Base-by-base conservation (phyloP, 2,113 vertebrate species). In the Chamaea fasciata region DNA sequence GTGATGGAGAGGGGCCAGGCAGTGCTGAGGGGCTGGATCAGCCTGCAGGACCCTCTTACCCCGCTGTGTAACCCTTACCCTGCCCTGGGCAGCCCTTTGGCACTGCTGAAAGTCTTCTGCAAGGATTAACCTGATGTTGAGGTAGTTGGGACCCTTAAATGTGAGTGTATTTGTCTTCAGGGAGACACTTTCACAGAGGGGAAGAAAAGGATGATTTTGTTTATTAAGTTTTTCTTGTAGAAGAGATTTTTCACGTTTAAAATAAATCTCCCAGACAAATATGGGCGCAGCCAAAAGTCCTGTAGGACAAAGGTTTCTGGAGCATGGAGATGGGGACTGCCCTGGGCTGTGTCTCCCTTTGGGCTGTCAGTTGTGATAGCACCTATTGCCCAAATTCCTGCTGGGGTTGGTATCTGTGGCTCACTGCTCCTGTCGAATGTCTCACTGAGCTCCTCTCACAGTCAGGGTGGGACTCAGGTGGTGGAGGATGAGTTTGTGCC, bases 181-280 rank as follows among this genome's bases (percentile, higher is more conserved):
- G 77, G 73, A 70, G 64, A 37, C 5, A 1, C 35, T 69, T 83
- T 27, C 9, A 30, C 0, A 1, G 55, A 31, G 3, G 0, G 12
- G 7, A 4, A 1, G 5, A 20, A 67, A 44, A 50, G 33, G 28
- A 39, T 18, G 21, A 24, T 41, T 69, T 41, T 33, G 8, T 9
- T 30, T 19, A 7, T 7, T 24, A 16, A 1, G 74, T 44, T 77
- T 82, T 76, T 56, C 27, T 46, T 30, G 31, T 39, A 60, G 67
- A 46, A 22, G 1, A 47, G 15, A 12, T n/a, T 76, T 90, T 83
- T 79, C 22, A 17, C 23, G 4, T 26, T 87, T 30, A 42, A 65
- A 68, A 41, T 30, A 77, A 64, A 24, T 42, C 10, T 17, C 55
- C 11, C 21, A 4, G 59, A 26, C 3, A 1, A 33, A 7, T 8